phyloP scores from a whole-genome alignment of 1,140 invertebrate genomes.

The Archegozetes longisetosus region DNA sequence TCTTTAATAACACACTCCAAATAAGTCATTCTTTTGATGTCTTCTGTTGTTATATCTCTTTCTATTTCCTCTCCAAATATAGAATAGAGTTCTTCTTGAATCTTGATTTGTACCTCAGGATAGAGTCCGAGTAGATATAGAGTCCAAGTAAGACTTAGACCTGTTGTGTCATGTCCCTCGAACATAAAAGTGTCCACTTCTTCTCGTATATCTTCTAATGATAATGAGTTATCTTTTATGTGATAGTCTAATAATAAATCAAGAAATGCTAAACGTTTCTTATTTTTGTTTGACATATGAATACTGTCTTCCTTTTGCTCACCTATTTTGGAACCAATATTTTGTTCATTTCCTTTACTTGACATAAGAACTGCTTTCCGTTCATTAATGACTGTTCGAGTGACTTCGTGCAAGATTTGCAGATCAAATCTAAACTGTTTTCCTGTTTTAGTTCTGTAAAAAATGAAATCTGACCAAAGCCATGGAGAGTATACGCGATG shows the following conservation, averaged over 20 bases:
- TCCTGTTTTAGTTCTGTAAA: not conserved
- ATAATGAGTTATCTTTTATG: conserved; percentile 12
- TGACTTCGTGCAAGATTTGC: conserved; percentile 6
- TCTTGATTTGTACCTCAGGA: conserved; percentile 57
- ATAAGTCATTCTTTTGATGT: conserved; percentile 48
- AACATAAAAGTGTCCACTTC: conserved; percentile 29
- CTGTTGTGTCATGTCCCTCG: conserved; percentile 23
- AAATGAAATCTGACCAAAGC: conserved; percentile 1
- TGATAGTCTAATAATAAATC: conserved; percentile 10
- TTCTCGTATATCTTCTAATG: conserved; percentile 24
- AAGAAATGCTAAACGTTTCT: conserved; percentile 36
- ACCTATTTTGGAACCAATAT: no score
- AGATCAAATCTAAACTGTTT: not conserved
- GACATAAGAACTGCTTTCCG: conserved; percentile 9
- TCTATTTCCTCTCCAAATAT: conserved; percentile 21
- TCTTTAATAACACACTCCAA: conserved; percentile 48
- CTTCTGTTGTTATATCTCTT: conserved; percentile 35
- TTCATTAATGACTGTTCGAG: conserved; percentile 13
- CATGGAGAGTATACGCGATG: conserved; percentile 6
- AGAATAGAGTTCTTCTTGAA: conserved; percentile 60
- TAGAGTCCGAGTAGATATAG: conserved; percentile 54
- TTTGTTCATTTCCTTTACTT: not conserved
- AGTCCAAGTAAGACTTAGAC: conserved; percentile 33
- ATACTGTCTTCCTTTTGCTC: not conserved
- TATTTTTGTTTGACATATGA: not conserved